These are phyloP conservation scores for Drosophila quinaria DNA, from an alignment of 2,888 invertebrate genomes.

Conservation along the genomic window DNA sequence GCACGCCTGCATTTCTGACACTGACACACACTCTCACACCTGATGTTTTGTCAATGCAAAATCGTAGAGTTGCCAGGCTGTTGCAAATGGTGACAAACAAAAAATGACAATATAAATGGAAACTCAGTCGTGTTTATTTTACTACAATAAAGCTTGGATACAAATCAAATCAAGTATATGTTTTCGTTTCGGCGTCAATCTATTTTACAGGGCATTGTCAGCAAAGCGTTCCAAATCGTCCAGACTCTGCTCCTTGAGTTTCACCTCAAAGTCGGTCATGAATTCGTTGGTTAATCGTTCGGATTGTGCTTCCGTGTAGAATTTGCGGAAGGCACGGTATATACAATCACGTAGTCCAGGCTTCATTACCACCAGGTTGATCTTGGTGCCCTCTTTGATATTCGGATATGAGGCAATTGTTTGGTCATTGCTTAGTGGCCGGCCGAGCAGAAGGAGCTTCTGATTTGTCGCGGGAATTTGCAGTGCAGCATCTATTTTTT, in stretches of 20 bases:
- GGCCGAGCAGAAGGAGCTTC: conserved; percentile 90
- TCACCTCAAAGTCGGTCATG: conserved; percentile 83
- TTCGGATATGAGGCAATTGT: conserved; percentile 89
- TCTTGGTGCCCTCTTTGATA: conserved; percentile 91
- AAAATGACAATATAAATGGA: conserved; percentile 11
- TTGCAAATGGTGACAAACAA: conserved; percentile 17
- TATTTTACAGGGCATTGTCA: conserved; percentile 57
- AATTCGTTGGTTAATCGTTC: conserved; percentile 84
- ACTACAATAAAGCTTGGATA: conserved; percentile 23
- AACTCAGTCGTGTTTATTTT: conserved; percentile 29
- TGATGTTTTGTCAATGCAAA: conserved; percentile 41
- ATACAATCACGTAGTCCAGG: conserved; percentile 89
- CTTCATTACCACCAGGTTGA: conserved; percentile 90
- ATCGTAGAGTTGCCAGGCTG: conserved; percentile 58
- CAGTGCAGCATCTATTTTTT: conserved; percentile 88
- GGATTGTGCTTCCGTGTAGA: conserved; percentile 89
- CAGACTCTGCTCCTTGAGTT: conserved; percentile 82
- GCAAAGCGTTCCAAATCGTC: conserved; percentile 85
- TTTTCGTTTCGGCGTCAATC: conserved; percentile 24
- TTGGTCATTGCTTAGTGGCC: conserved; percentile 90
- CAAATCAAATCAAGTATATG: conserved; percentile 28
- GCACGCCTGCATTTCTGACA: conserved; percentile 71
- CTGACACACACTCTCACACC: conserved; percentile 24
- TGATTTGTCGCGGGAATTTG: conserved; percentile 90
- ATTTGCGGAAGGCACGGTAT: conserved; percentile 85